Conservation (phyloP, 2,888 invertebrate species). For the Caenorhabditis doughertyi region DNA sequence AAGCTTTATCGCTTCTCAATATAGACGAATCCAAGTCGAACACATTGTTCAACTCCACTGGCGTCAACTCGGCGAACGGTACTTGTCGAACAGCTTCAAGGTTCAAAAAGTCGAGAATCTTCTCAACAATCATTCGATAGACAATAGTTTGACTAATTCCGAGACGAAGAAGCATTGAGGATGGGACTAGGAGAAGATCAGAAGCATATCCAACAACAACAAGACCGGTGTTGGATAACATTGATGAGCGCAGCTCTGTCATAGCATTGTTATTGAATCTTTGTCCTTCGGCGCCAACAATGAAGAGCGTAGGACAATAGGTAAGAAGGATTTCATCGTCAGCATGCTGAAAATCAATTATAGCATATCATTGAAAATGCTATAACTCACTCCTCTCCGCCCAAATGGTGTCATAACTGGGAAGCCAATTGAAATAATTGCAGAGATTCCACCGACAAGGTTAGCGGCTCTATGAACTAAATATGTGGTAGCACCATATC, state of each 20-base stretch:
- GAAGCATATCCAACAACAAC: conserved; percentile 75
- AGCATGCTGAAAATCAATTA: conserved; percentile 60
- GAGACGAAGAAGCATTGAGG: conserved; percentile 62
- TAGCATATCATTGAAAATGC: neutral
- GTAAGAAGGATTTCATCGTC: conserved; percentile 79
- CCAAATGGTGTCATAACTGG: conserved; percentile 71
- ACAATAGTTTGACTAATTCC: conserved; percentile 74
- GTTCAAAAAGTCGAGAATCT: conserved; percentile 74
- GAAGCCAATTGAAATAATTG: conserved; percentile 78
- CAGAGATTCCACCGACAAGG: conserved; percentile 72
- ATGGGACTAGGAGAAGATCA: conserved; percentile 71
- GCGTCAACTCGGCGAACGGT: conserved; percentile 51
- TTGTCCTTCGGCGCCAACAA: conserved; percentile 73
- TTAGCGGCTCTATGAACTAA: conserved; percentile 72
- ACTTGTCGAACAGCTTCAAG: conserved; percentile 51
- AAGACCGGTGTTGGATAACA: conserved; percentile 73
- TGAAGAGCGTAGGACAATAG: conserved; percentile 79
- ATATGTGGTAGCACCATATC: conserved; percentile 74
- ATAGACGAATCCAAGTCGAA: conserved; percentile 57
- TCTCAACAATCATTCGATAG: conserved; percentile 72
- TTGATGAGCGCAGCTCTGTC: conserved; percentile 68
- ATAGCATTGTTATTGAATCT: conserved; percentile 70
- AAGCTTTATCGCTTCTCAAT: conserved; percentile 36
- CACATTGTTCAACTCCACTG: conserved; percentile 66
- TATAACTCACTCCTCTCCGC: conserved; percentile 71